Evolutionary conservation across 1,140 invertebrate genomes (phyloP), one percentile per base, ranked within the genome.

Genomic region (Meloidogyne chitwoodi): DNA sequence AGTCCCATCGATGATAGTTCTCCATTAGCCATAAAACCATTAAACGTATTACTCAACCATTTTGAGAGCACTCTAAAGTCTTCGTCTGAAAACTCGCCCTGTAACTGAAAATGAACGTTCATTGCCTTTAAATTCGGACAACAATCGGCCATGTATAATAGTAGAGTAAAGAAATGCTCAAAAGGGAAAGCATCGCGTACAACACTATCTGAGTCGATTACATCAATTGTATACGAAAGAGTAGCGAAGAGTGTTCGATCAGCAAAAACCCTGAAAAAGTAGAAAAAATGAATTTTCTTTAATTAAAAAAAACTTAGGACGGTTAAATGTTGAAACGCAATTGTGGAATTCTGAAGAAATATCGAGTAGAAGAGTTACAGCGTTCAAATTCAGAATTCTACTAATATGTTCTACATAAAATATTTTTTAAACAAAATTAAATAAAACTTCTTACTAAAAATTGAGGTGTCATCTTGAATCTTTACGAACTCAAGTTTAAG

Each of bases 81-180:
- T 10, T 70, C 68, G 19, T 70, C 68, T 27, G 68, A 70, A 44
- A 70, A 70, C n/a, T 70, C 68, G 31, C 68, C 68, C 27, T 70
- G 68, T 29, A 70, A 44, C 8, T 56, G 34, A 19, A 70, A 70
- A 61, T 44, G 61, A 16, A 70, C 31, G 8, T 27, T 56, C 44
- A 70, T 26, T 27, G 68, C 29, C 41, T 70, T 61, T 29, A 70
- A 70, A 22, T 70, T 70, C 16, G 38, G 34, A 70, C 68, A 70
- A 44, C 68, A 27, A 29, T 27, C 68, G 68, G 68, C 19, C 12
- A 44, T 22, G 29, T 70, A 70, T 2, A 4, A 22, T 5, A 70
- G 29, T 27, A 70, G 38, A 10, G 16, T 1, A 61, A 44, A 26
- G n/a, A 70, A 70, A 6, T 70, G 12, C 34, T 48, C 19, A 61